A percentile compares a stretch with the other conserved stretches of the same genome.
phyloP scores from a whole-genome alignment of 1,140 invertebrate genomes.

The Andricus grossulariae region DNA sequence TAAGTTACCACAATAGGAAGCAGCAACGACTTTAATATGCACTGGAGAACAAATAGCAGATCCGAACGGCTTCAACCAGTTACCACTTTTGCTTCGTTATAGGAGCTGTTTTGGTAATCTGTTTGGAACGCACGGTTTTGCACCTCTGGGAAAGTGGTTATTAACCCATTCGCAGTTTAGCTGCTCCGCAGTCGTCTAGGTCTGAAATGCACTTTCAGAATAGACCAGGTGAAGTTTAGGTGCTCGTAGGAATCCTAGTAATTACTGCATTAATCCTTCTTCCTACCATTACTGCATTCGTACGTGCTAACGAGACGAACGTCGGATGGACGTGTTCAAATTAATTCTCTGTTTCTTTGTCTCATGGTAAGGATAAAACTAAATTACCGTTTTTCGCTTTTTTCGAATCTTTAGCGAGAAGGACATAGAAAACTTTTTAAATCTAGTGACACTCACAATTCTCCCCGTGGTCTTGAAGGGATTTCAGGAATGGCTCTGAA shows the following conservation, averaged over 20 bases:
- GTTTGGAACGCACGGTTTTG: conserved; percentile 23
- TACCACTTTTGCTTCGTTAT: conserved; percentile 2
- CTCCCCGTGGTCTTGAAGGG: conserved; percentile 12
- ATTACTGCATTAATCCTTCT: not conserved
- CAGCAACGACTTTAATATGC: too few relatives aligned
- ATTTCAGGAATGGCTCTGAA: too few relatives aligned
- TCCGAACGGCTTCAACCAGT: not conserved
- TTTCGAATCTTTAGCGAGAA: not conserved
- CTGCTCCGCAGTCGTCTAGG: conserved; percentile 4
- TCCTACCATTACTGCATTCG: not conserved
- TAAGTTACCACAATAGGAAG: too few relatives aligned
- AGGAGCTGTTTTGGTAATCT: conserved; percentile 16
- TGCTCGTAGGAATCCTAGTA: not conserved
- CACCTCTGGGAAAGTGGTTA: conserved; percentile 8
- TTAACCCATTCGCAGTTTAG: conserved; percentile 18
- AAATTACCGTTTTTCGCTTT: conserved; percentile 11
- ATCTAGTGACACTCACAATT: conserved; percentile 16
- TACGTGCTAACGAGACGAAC: not conserved
- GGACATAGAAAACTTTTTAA: conserved; percentile 13
- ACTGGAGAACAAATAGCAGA: too few relatives aligned
- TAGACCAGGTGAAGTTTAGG: conserved; percentile 2
- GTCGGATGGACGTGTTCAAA: not conserved
- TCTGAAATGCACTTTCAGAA: conserved; percentile 10
- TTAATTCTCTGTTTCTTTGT: not conserved
- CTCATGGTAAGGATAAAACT: not conserved